These are phyloP conservation scores for Elgaria multicarinata DNA, from an alignment of 2,113 vertebrate genomes.

Conservation along the genomic window DNA sequence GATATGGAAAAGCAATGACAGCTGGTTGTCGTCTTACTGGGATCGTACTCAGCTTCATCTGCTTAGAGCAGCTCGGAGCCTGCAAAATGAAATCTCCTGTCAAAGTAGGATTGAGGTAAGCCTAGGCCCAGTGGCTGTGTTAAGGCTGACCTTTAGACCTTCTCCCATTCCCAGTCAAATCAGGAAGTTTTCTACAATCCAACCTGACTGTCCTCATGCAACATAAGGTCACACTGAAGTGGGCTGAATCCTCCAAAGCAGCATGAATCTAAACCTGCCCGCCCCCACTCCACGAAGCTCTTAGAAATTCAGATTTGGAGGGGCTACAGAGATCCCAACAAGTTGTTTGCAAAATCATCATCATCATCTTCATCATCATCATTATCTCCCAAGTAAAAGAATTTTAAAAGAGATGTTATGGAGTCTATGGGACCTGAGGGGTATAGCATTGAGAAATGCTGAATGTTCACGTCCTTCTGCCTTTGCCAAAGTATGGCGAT, in stretches of 20 bases:
- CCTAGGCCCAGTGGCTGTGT: fast-evolving
- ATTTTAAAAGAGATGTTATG: too few relatives aligned
- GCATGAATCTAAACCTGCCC: too few relatives aligned
- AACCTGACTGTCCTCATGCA: background rate
- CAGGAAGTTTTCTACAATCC: slow-evolving; percentile 51
- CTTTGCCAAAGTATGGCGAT: too few relatives aligned
- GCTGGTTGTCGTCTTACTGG: slow-evolving; percentile 70
- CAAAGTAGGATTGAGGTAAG: slow-evolving; percentile 3
- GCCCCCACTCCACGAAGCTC: too few relatives aligned
- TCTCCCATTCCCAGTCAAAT: fast-evolving
- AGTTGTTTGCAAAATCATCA: too few relatives aligned
- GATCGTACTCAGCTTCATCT: slow-evolving; percentile 57
- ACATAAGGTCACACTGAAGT: background rate
- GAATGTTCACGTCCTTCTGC: too few relatives aligned
- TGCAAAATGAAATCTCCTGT: slow-evolving; percentile 24
- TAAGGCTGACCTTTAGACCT: background rate
- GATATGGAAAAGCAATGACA: slow-evolving; percentile 65
- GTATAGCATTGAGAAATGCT: too few relatives aligned
- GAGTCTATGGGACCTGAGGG: too few relatives aligned
- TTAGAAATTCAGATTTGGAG: too few relatives aligned
- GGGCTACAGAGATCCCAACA: too few relatives aligned
- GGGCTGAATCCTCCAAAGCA: background rate
- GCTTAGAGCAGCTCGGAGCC: slow-evolving; percentile 39
- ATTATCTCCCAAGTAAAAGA: too few relatives aligned
- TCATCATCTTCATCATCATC: too few relatives aligned